Percentiles rank a stretch among this genome's conserved stretches.
Conservation (phyloP, 2,888 invertebrate species). For the Orthosia cruda region DNA sequence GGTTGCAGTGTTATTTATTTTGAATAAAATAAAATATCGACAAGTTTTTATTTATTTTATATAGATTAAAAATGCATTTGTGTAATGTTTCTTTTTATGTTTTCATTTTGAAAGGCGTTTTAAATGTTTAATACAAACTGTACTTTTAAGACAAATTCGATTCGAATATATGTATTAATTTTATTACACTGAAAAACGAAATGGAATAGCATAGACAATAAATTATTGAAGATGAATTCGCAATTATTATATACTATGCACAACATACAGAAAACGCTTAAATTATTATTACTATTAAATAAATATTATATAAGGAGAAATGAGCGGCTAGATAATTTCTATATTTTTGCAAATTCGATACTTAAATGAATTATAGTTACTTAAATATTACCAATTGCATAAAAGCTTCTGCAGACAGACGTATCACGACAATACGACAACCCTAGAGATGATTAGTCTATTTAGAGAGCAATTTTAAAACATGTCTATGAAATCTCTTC, state of each 20-base stretch:
- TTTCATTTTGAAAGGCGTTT: not conserved
- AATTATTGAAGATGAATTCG: constrained; percentile 15
- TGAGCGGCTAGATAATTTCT: constrained; percentile 23
- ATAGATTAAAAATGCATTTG: constrained; percentile 8
- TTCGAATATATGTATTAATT: constrained; percentile 11
- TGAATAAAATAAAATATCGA: not conserved
- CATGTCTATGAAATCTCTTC: not conserved
- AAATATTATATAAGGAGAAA: constrained; percentile 7
- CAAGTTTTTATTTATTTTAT: constrained; percentile 33
- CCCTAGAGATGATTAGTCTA: not conserved
- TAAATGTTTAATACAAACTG: not conserved
- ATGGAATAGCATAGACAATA: not conserved
- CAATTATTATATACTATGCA: not conserved
- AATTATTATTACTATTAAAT: constrained; percentile 14
- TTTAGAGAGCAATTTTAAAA: not conserved
- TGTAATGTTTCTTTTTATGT: not conserved
- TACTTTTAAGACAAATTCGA: not conserved
- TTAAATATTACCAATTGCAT: constrained; percentile 26
- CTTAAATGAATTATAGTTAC: not conserved
- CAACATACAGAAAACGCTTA: constrained; percentile 21
- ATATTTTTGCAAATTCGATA: constrained; percentile 37
- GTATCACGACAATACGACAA: not conserved
- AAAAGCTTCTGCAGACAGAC: not conserved
- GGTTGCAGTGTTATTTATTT: constrained; percentile 16
- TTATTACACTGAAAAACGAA: not conserved